These are phyloP conservation scores for Hydropsyche betteni DNA, from an alignment of 2,888 invertebrate species.

Conservation along the genomic window DNA sequence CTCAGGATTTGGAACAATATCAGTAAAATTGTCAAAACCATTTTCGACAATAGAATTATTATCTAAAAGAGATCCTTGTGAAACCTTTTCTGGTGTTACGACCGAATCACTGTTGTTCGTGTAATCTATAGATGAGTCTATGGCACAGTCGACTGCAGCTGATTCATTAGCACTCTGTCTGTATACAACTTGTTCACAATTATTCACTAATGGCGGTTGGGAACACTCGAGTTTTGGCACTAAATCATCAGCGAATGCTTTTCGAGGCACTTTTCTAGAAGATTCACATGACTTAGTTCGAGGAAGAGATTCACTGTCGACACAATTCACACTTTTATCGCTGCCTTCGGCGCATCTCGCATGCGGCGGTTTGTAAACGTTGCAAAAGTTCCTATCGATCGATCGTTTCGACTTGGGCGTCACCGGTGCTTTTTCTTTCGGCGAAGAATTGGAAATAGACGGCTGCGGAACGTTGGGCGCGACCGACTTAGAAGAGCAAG, in stretches of 20 bases:
- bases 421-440: conserved; percentile 51
- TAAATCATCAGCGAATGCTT: neutral
- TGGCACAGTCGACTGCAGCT: neutral
- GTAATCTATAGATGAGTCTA: conserved; percentile 6
- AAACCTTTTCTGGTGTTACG: neutral
- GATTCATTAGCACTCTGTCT: no score
- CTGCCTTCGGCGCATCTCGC: conserved; percentile 54
- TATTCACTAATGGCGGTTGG: conserved; percentile 19
- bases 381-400: conserved; percentile 63
- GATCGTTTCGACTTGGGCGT: conserved; percentile 52
- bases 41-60: conserved; percentile 37
- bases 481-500: conserved; percentile 50
- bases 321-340: conserved; percentile 5
- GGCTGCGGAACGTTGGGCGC: conserved; percentile 56
- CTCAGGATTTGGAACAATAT: conserved; percentile 48
- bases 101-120: neutral
- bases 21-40: conserved; percentile 48
- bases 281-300: conserved; percentile 27
- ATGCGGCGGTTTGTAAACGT: conserved; percentile 66
- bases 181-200: neutral
- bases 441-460: conserved; percentile 60
- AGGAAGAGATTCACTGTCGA: conserved; percentile 14
- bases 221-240: conserved; percentile 35
- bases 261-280: conserved; percentile 35
- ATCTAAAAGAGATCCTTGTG: conserved; percentile 11